These are phyloP conservation scores for Chloroclysta siterata DNA, from an alignment of 2,888 invertebrate species.

Conservation along the genomic window DNA sequence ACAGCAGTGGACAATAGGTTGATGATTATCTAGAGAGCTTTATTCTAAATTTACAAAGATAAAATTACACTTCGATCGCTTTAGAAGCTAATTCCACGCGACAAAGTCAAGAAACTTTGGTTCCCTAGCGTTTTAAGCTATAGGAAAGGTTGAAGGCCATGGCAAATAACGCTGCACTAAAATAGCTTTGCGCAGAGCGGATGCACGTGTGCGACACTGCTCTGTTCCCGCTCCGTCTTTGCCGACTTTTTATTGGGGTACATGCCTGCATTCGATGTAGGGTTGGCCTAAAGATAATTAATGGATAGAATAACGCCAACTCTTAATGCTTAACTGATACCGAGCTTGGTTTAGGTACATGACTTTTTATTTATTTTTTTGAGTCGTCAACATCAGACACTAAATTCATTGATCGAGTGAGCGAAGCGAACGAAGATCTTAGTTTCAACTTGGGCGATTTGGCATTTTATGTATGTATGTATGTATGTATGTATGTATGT, in stretches of 20 bases:
- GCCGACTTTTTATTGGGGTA: conserved; percentile 71
- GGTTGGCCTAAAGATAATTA: conserved; percentile 30
- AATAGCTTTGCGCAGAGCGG: conserved; percentile 80
- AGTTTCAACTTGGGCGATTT: too few species aligned
- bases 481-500: too few species aligned
- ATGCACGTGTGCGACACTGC: conserved; percentile 79
- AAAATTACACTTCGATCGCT: too few species aligned
- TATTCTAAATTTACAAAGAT: too few species aligned
- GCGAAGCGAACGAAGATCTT: too few species aligned
- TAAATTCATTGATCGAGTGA: too few species aligned
- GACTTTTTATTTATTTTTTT: too few species aligned
- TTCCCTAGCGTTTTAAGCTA: neutral
- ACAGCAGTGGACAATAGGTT: too few species aligned
- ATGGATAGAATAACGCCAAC: neutral
- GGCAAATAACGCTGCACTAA: conserved; percentile 47
- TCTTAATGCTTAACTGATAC: neutral
- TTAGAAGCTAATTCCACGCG: neutral
- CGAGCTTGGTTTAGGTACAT: too few species aligned
- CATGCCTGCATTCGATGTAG: conserved; percentile 47
- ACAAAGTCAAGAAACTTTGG: neutral
- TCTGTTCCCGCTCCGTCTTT: conserved; percentile 51
- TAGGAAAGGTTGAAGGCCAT: conserved; percentile 43
- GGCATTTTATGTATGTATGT: too few species aligned
- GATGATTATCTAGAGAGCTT: too few species aligned
- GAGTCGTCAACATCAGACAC: too few species aligned